Evolutionary conservation across 2,888 invertebrate species (phyloP), one percentile per base, ranked within the genome.

Genomic region (Ochropleura plecta): DNA sequence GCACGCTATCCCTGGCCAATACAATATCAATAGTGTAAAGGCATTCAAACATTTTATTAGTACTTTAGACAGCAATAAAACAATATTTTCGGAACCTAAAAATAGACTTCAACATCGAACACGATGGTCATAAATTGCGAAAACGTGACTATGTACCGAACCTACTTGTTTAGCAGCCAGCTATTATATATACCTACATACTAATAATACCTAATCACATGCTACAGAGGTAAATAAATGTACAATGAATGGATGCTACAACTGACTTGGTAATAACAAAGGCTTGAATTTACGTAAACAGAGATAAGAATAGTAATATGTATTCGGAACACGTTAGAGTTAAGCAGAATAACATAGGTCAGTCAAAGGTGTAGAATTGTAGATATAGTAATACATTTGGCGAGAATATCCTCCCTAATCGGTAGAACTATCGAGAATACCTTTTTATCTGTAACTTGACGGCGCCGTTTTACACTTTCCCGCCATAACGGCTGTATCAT

Each of bases 251-350:
- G 69, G 65, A 63, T 63, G 51, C 59, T 67, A 76, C 65, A 73
- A 69, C 75, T 53, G 72, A 84, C 42, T 81, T 82, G 73, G 75
- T 69, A 64, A 70, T 79, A 76, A 85, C 77, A 85, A 83, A 85
- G 73, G 63, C 73, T 76, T 78, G 68, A 75, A 76, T 73, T 77
- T 79, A 71, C 75, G 86, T 77, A 79, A 74, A 76, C 67, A 86
- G 40, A 69, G 74, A 82, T 79, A 83, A 78, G 81, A 74, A 81
- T 60, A 67, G 67, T 74, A 72, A 78, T 82, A 63, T 55, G 60
- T 78, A 84, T 82, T 86, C 78, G 48, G 70, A 59, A 68, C 84
- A 84, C 84, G 73, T 64, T 67, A 42, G 42, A 42, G 30, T 20
- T 51, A 68, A 62, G 49, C 66, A 76, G 62, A 8, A 59, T 59